Conservation (phyloP, 2,113 vertebrate species). For the Pseudolaguvia tuberculata region DNA sequence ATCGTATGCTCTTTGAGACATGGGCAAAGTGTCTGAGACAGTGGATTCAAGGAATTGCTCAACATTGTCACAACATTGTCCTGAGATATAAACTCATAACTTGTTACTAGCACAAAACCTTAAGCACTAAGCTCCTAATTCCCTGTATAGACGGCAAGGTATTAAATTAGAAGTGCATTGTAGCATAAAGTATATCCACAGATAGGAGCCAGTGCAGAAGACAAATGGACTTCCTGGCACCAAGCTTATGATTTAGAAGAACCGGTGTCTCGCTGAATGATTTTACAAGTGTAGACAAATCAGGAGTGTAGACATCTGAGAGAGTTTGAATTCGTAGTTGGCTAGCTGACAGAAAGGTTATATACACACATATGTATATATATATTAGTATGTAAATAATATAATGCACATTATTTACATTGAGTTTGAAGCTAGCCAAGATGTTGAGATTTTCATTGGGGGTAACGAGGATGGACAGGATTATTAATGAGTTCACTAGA, state of each 20-base stretch:
- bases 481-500: too few species aligned
- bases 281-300: not conserved
- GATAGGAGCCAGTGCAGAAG: not conserved
- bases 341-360: not conserved
- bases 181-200: not conserved
- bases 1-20: not conserved
- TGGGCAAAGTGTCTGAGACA: not conserved
- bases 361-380: too few species aligned
- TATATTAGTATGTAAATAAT: not conserved
- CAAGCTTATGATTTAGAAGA: not conserved
- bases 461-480: too few species aligned
- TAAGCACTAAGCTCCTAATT: not conserved
- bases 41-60: not conserved
- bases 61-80: not conserved
- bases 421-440: too few species aligned
- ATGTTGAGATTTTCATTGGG: too few species aligned
- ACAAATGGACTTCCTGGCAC: not conserved
- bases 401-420: not conserved
- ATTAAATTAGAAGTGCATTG: not conserved
- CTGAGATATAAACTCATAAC: constrained; percentile 10
- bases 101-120: not conserved
- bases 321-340: not conserved
- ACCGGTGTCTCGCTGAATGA: not conserved
- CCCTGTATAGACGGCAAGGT: not conserved
- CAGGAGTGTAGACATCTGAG: not conserved